phyloP scores from a whole-genome alignment of 2,888 invertebrate species.

The Ephialtes manifestator region DNA sequence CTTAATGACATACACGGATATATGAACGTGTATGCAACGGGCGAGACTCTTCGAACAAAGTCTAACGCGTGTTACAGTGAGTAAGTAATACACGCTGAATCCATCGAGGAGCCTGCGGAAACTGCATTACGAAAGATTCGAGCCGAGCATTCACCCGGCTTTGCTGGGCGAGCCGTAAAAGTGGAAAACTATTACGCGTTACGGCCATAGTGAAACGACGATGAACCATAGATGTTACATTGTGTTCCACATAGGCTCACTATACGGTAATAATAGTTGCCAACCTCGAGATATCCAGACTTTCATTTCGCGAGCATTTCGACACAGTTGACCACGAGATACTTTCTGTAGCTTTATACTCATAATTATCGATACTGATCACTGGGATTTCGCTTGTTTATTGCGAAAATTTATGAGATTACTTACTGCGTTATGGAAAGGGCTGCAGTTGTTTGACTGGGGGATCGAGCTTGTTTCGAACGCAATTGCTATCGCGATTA shows the following conservation, averaged over 20 bases:
- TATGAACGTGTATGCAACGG: background rate
- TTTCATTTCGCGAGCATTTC: constrained; percentile 15
- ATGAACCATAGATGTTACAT: constrained; percentile 29
- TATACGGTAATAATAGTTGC: constrained; percentile 9
- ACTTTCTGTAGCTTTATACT: background rate
- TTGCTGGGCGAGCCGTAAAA: constrained; percentile 19
- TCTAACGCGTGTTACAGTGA: constrained; percentile 18
- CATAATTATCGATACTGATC: constrained; percentile 39
- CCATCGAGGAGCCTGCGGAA: background rate
- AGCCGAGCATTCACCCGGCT: background rate
- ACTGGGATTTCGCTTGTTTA: background rate
- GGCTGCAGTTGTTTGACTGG: background rate
- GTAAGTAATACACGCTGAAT: constrained; percentile 11
- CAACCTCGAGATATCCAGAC: constrained; percentile 1
- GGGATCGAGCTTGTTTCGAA: background rate
- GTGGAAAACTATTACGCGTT: constrained; percentile 43
- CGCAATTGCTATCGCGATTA: background rate
- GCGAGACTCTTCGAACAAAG: background rate
- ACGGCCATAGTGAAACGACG: constrained; percentile 31
- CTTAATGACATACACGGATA: background rate
- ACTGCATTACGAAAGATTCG: constrained; percentile 30
- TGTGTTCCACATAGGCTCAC: constrained; percentile 3
- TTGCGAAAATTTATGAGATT: constrained; percentile 17
- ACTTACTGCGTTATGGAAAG: background rate
- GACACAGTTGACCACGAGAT: constrained; percentile 21